Base-by-base conservation (phyloP, 2,113 vertebrate species). In the Ciconia boyciana region DNA sequence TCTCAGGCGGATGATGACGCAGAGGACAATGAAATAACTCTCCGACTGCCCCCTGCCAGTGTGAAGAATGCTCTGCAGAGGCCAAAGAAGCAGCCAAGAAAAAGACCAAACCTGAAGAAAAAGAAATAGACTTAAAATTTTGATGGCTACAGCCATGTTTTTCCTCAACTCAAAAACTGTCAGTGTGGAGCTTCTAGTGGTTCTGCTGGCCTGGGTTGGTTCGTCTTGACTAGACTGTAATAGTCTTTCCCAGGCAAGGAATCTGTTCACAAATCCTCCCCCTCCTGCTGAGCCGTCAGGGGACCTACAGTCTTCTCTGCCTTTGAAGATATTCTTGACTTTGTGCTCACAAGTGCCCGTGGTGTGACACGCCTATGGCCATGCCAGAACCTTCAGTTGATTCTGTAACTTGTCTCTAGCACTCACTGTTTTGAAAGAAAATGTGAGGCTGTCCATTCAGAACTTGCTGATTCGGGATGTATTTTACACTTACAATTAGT, bases 1-100 rank as follows among this genome's bases (percentile, higher is more conserved):
- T 87, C 97, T 70, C 97, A 80, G 22, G 39, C 18, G 1, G 96
- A 97, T 9, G 98, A 97, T 14, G 97, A 98, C 3, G 32, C 98
- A 3, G 97, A 99, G 21, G 98, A 98, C 15, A 25, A 96, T 8
- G 99, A 99, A 96, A 96, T 99, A 13, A 71, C 98, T 80, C 44
- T 99, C 70, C 99, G 94, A 79, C 82, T 98, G 36, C 97, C 98
- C 14, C 91, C 98, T 6, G n/a, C 78, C 26, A 85, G 28, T 54
- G 34, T 36, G 68, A 88, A 94, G 54, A 95, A 77, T 1, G 3
- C 87, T 79, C 61, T 51, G 51, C 78, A 65, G 86, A 92, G 62
- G 95, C 94, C 29, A 16, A 93, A 97, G 66, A 83, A 96, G 16
- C 91, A 81, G 20, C 84, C 66, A 60, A 84, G 85, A 34, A 92